These are phyloP conservation scores for Pseudorectes ferrugineus DNA, from an alignment of 2,113 vertebrate genomes.

Conservation along the genomic window DNA sequence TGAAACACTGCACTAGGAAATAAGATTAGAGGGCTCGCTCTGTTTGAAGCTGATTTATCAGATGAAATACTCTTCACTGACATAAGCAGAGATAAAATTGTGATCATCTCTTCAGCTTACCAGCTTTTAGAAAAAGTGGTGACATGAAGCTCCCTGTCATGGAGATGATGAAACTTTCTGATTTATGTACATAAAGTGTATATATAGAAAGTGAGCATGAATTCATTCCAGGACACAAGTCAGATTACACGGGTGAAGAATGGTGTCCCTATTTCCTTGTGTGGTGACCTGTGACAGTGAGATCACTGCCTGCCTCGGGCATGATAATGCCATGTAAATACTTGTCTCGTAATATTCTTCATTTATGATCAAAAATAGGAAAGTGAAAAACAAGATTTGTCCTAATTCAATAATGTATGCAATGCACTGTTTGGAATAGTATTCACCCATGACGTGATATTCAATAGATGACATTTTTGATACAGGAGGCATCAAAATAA, in stretches of 20 bases:
- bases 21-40: not conserved
- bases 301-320: not conserved
- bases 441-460: not conserved
- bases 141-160: not conserved
- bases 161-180: not conserved
- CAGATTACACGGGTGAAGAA: not conserved
- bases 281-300: not conserved
- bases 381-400: not conserved
- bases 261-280: not conserved
- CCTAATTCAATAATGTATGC: not conserved
- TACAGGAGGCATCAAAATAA: not conserved
- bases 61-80: not conserved
- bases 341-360: not conserved
- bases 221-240: not conserved
- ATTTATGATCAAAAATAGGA: not conserved
- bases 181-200: not conserved
- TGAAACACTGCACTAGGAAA: not conserved
- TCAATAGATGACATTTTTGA: not conserved
- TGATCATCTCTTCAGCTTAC: not conserved
- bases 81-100: not conserved
- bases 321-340: not conserved
- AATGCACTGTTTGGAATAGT: not conserved
- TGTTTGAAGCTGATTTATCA: not conserved
- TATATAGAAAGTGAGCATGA: not conserved
- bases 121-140: not conserved